Conservation (phyloP, 2,888 invertebrate species). For the Cerastis leucographa region DNA sequence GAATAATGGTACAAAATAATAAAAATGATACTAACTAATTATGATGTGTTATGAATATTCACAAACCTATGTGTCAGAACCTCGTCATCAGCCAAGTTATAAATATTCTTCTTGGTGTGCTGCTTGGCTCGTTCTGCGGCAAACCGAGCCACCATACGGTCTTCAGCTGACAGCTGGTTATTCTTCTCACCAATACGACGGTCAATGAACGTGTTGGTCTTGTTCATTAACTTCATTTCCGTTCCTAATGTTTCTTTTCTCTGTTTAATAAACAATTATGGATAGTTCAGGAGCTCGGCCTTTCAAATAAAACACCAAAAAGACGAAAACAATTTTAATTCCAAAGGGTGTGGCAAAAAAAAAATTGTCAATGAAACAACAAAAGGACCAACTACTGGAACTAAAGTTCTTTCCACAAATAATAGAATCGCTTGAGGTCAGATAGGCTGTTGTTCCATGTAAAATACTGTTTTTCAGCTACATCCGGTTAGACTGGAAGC, state of each 20-base stretch:
- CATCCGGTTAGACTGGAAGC: not conserved
- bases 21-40: too few relatives aligned
- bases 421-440: not conserved
- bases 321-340: too few relatives aligned
- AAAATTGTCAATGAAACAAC: too few relatives aligned
- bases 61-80: slow-evolving; percentile 94
- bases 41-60: not conserved
- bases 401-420: too few relatives aligned
- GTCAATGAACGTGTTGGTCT: slow-evolving; percentile 96
- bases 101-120: slow-evolving; percentile 93
- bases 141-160: slow-evolving; percentile 95
- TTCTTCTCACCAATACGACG: slow-evolving; percentile 96
- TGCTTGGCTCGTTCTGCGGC: slow-evolving; percentile 94
- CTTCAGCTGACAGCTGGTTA: slow-evolving; percentile 92
- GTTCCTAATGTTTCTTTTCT: slow-evolving; percentile 96
- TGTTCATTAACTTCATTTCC: slow-evolving; percentile 95
- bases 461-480: not conserved
- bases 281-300: not conserved
- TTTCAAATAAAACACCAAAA: too few relatives aligned
- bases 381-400: too few relatives aligned
- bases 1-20: too few relatives aligned
- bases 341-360: too few relatives aligned
- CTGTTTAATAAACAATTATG: slow-evolving; percentile 76
- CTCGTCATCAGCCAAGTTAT: slow-evolving; percentile 97
- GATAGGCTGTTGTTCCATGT: not conserved